Evolutionary conservation across 1,140 invertebrate species (phyloP).

Genomic region (Cydia amplana): DNA sequence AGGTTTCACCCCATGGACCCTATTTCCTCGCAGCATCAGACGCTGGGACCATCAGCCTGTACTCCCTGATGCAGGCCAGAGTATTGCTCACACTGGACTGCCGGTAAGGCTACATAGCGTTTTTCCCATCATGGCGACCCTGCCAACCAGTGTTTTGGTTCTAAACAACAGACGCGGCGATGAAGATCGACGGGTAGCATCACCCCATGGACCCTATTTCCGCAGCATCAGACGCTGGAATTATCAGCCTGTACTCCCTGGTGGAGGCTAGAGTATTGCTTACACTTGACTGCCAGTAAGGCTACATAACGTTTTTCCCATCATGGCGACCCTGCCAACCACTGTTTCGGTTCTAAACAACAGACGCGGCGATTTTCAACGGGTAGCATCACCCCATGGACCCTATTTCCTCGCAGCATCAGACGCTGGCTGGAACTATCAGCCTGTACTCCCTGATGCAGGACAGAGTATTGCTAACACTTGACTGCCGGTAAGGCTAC

Average conservation of each 20-base stretch:
- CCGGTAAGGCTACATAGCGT: conserved; percentile 43
- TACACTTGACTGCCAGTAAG: conserved; percentile 62
- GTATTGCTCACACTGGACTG: conserved; percentile 68
- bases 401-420: conserved; percentile 62
- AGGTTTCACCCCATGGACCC: conserved; percentile 47
- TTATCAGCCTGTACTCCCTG: conserved; percentile 60
- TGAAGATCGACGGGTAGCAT: too few species aligned
- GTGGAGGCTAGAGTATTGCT: conserved; percentile 61
- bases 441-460: conserved; percentile 59
- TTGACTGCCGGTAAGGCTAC: conserved; percentile 59
- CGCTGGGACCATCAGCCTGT: conserved; percentile 59
- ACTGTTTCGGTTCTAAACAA: too few species aligned
- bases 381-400: conserved; percentile 46
- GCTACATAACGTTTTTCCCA: too few species aligned
- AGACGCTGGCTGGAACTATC: conserved; percentile 61
- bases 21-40: conserved; percentile 65
- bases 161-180: too few species aligned
- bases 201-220: conserved; percentile 46
- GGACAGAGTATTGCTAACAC: conserved; percentile 60
- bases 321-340: too few species aligned
- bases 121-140: too few species aligned
- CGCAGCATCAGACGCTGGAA: conserved; percentile 63
- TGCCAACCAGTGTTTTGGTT: too few species aligned
- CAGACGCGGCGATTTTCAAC: too few species aligned
- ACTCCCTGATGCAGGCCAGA: conserved; percentile 54